Evolutionary conservation across 2,797 vertebrate species (phyloP).

Genomic region (Agapornis canus): DNA sequence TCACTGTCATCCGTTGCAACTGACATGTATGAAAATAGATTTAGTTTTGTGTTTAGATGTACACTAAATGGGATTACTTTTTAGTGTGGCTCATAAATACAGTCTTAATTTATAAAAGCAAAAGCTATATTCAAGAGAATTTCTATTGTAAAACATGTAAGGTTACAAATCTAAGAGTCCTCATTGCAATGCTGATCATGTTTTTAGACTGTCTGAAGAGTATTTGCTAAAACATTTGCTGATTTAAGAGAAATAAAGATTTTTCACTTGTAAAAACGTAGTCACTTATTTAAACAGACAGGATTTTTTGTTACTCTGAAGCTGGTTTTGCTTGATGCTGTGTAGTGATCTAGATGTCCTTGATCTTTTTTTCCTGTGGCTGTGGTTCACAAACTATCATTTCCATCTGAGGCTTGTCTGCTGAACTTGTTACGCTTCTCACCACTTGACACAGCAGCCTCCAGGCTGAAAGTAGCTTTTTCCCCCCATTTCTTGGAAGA

Average conservation of each 20-base stretch:
- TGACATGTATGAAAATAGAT: not conserved
- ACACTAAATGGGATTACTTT: not conserved
- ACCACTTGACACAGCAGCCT: not conserved
- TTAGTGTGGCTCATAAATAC: not conserved
- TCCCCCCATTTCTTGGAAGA: not conserved
- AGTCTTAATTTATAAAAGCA: not conserved
- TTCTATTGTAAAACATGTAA: not conserved
- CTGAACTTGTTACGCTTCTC: not conserved
- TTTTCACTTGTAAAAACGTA: not conserved
- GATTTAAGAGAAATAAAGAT: not conserved
- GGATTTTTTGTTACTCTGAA: not conserved
- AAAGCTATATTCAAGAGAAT: not conserved
- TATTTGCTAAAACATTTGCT: not conserved
- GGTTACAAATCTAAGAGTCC: not conserved
- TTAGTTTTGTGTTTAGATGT: not conserved
- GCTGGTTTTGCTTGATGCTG: not conserved
- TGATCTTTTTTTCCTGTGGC: not conserved
- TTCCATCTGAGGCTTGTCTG: not conserved
- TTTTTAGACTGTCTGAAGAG: not conserved
- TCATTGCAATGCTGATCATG: not conserved
- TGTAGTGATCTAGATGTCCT: not conserved
- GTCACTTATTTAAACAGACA: not conserved
- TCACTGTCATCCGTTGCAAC: not conserved
- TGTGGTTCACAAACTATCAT: not conserved
- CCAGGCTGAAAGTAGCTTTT: not conserved